Evolutionary conservation across 2,888 invertebrate species (phyloP).

Genomic region (Ormyrus thymus): DNA sequence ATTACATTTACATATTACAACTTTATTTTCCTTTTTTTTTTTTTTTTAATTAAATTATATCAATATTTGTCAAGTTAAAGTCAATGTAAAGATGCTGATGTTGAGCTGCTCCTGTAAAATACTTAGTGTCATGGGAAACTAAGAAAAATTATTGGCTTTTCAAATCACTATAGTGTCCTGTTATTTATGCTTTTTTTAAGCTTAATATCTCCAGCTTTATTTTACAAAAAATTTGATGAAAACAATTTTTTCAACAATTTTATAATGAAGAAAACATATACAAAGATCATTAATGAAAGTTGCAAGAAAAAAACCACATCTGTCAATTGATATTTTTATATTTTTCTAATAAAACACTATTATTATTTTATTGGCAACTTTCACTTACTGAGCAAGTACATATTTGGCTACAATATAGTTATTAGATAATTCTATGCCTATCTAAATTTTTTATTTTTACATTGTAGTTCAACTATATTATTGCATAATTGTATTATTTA

Average conservation of each 20-base stretch:
- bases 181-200: conserved; percentile 27
- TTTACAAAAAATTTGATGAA: conserved; percentile 41
- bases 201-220: conserved; percentile 21
- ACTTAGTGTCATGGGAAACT: conserved; percentile 69
- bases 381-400: conserved; percentile 70
- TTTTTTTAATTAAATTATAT: conserved; percentile 19
- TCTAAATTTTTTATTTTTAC: conserved; percentile 64
- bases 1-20: conserved; percentile 51
- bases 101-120: conserved; percentile 74
- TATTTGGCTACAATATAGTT: conserved; percentile 69
- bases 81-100: conserved; percentile 58
- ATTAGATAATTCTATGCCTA: conserved; percentile 63
- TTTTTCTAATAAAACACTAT: conserved; percentile 9
- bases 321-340: conserved; percentile 3
- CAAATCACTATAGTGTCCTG: conserved; percentile 50
- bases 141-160: conserved; percentile 47
- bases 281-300: conserved; percentile 67
- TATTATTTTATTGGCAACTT: conserved; percentile 63
- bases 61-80: conserved; percentile 38
- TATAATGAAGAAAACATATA: conserved; percentile 60
- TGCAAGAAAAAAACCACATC: conserved; percentile 53
- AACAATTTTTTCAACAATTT: conserved; percentile 63
- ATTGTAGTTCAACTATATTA: conserved; percentile 69
- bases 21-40: conserved; percentile 36
- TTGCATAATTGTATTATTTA: conserved; percentile 44